Percentiles rank a stretch among this genome's conserved stretches.
These are phyloP conservation scores for Ichneumoninae sp. DNA, from an alignment of 2,888 invertebrate genomes.

Conservation along the genomic window DNA sequence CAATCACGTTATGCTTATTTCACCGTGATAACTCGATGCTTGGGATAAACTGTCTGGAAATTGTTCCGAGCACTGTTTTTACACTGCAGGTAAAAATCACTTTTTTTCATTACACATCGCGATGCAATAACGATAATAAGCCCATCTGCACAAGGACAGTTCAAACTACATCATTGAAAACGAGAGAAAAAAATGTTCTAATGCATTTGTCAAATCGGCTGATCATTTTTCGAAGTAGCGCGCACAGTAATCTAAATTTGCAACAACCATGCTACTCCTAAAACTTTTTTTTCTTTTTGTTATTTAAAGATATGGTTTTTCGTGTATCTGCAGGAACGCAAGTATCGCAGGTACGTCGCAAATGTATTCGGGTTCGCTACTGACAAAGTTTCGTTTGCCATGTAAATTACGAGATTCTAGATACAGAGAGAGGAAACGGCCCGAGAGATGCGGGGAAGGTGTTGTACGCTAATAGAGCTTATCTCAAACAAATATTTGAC, in stretches of 20 bases:
- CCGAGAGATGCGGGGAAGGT: slow-evolving; percentile 56
- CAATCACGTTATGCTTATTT: neutral
- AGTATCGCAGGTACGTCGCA: slow-evolving; percentile 27
- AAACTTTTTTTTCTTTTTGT: neutral
- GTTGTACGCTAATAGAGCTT: slow-evolving; percentile 71
- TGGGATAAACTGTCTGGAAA: neutral
- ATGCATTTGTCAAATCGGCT: neutral
- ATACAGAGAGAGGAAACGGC: slow-evolving; percentile 8
- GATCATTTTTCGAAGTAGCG: neutral
- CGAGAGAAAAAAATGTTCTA: neutral
- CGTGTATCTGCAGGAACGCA: neutral
- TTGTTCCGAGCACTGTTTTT: neutral
- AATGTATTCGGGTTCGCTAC: slow-evolving; percentile 29
- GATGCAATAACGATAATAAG: neutral
- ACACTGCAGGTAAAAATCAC: neutral
- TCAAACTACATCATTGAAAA: neutral
- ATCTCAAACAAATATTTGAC: slow-evolving; percentile 78
- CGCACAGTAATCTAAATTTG: neutral
- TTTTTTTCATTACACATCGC: neutral
- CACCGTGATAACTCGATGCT: neutral
- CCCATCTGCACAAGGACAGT: neutral
- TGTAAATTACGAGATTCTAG: slow-evolving; percentile 50
- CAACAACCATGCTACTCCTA: neutral
- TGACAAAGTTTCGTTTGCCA: slow-evolving; percentile 37
- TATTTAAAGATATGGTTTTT: neutral